phyloP scores from a whole-genome alignment of 2,113 vertebrate genomes.

The Chionomys nivalis region DNA sequence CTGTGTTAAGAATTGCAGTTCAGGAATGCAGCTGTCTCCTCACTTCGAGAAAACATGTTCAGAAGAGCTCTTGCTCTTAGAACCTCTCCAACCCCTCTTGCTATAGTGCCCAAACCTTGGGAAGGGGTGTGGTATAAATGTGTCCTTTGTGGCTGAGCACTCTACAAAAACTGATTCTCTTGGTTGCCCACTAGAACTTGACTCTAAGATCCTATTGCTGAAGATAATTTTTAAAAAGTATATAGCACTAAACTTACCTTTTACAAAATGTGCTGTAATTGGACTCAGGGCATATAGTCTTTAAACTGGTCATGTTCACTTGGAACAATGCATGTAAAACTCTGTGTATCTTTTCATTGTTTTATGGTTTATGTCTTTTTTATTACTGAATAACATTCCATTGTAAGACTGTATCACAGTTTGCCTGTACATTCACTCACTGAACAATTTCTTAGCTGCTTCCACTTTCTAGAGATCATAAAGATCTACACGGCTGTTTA shows the following conservation, averaged over 20 bases:
- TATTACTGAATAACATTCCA: background rate
- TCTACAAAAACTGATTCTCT: background rate
- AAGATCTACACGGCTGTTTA: background rate
- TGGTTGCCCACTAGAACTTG: background rate
- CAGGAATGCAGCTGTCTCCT: background rate
- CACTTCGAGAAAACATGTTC: background rate
- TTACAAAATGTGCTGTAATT: slow-evolving; percentile 8
- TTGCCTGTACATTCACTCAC: background rate
- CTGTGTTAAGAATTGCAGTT: background rate
- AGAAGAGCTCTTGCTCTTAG: background rate
- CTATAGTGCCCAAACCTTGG: background rate
- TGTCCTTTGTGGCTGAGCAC: background rate
- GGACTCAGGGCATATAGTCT: background rate
- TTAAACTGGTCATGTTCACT: background rate
- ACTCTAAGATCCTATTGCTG: background rate
- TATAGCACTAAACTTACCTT: background rate
- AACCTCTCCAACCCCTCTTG: background rate
- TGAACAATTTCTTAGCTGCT: background rate
- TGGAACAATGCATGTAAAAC: background rate
- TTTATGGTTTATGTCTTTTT: background rate
- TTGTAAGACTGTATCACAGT: background rate
- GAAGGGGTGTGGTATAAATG: background rate
- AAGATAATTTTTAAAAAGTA: background rate
- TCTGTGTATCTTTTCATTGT: background rate
- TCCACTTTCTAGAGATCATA: slow-evolving; percentile 10